Conservation (phyloP, 2,888 invertebrate species). For the Cinara cedri region DNA sequence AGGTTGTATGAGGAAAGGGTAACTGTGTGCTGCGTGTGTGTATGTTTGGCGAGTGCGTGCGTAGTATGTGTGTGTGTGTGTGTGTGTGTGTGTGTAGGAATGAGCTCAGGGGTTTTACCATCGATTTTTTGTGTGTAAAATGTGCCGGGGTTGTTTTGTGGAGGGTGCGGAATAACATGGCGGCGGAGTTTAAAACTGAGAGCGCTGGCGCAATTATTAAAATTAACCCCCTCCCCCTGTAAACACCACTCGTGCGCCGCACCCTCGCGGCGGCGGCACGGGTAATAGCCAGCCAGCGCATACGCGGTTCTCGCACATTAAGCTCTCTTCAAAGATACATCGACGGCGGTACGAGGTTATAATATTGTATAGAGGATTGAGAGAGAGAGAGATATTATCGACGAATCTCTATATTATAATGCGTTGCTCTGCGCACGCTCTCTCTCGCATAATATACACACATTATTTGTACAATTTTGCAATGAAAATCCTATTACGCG, state of each 20-base stretch:
- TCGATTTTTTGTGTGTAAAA: slow-evolving; percentile 56
- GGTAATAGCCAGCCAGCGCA: slow-evolving; percentile 42
- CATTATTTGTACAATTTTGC: slow-evolving; percentile 21
- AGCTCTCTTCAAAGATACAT: slow-evolving; percentile 49
- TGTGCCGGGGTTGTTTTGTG: slow-evolving; percentile 46
- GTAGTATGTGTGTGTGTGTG: slow-evolving; percentile 19
- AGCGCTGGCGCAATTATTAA: slow-evolving; percentile 57
- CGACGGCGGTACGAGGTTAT: not conserved
- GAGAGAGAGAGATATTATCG: slow-evolving; percentile 19
- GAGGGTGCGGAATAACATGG: slow-evolving; percentile 50
- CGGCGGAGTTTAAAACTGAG: slow-evolving; percentile 55
- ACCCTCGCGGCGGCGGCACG: not conserved
- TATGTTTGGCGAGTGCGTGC: not conserved
- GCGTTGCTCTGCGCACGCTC: slow-evolving; percentile 51
- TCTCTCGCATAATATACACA: not conserved
- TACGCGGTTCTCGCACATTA: slow-evolving; percentile 31
- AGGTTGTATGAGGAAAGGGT: not conserved
- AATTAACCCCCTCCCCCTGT: slow-evolving; percentile 35
- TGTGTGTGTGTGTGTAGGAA: slow-evolving; percentile 48
- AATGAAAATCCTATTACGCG: not conserved
- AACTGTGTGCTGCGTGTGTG: slow-evolving; percentile 27
- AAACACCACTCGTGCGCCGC: slow-evolving; percentile 7
- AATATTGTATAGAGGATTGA: not conserved
- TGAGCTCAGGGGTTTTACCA: slow-evolving; percentile 49
- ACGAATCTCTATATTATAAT: slow-evolving; percentile 58